Evolutionary conservation across 2,113 vertebrate genomes (phyloP).

Genomic region (Crotalus horridus): DNA sequence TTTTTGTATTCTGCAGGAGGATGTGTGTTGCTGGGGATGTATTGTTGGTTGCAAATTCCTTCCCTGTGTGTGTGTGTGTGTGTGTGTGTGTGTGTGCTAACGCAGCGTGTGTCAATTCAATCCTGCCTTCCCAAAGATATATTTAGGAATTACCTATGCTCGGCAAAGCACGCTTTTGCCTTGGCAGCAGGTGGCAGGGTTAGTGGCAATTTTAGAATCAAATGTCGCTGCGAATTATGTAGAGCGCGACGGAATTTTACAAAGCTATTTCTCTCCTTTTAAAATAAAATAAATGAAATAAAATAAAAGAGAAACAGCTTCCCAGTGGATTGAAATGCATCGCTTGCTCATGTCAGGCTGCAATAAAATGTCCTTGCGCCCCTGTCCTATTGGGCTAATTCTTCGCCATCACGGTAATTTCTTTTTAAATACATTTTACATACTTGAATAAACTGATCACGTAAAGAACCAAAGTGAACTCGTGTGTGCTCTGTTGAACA

Average conservation of each 20-base stretch:
- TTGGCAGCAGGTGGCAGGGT: conserved; percentile 30
- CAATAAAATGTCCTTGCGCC: neutral
- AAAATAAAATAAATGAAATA: neutral
- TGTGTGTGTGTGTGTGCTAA: conserved; percentile 3
- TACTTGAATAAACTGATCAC: neutral
- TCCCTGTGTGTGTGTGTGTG: neutral
- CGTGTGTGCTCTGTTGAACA: neutral
- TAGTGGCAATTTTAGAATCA: conserved; percentile 45
- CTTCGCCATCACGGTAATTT: conserved; percentile 7
- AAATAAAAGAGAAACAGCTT: neutral
- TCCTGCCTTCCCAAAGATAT: conserved; percentile 29
- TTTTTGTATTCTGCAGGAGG: conserved; percentile 35
- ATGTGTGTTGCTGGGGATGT: conserved; percentile 23
- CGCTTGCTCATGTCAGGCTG: neutral
- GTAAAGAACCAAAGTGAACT: neutral
- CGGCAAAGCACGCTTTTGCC: conserved; percentile 34
- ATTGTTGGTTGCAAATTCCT: conserved; percentile 16
- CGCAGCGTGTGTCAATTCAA: conserved; percentile 22
- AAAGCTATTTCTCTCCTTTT: conserved; percentile 2
- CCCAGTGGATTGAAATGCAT: neutral
- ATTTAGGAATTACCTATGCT: conserved; percentile 36
- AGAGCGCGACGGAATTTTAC: conserved; percentile 21
- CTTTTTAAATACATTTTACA: neutral
- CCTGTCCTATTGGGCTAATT: neutral
- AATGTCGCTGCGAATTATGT: conserved; percentile 29